Percentiles rank a stretch among this genome's conserved stretches.
phyloP scores from a whole-genome alignment of 2,797 vertebrate species.

The Sciurus carolinensis region DNA sequence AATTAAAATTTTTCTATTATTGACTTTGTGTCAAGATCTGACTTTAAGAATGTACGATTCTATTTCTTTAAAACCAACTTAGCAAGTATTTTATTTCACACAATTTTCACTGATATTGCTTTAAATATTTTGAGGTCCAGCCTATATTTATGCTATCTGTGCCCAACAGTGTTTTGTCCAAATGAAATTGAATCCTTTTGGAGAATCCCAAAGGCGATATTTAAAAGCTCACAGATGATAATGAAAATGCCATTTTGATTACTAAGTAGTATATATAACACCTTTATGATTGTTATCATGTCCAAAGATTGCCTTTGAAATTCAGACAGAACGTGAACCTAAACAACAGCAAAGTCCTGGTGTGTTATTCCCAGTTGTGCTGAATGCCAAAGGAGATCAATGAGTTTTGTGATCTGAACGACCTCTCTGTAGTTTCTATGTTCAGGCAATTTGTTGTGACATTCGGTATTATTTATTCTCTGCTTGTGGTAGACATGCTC shows the following conservation, averaged over 20 bases:
- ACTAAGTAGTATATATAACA: constrained; percentile 46
- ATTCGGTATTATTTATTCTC: constrained; percentile 73
- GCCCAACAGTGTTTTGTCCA: constrained; percentile 53
- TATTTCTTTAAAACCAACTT: neutral
- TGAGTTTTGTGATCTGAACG: constrained; percentile 69
- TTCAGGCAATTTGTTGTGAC: constrained; percentile 68
- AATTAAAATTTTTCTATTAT: neutral
- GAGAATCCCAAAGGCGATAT: constrained; percentile 65
- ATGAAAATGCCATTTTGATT: constrained; percentile 74
- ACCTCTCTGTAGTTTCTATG: constrained; percentile 44
- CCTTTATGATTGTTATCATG: constrained; percentile 52
- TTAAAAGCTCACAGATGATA: constrained; percentile 65
- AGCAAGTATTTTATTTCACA: neutral
- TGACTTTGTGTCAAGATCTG: neutral
- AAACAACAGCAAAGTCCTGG: neutral
- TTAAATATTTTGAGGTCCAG: constrained; percentile 56
- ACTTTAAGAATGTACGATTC: neutral
- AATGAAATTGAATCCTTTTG: constrained; percentile 59
- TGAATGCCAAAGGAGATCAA: constrained; percentile 71
- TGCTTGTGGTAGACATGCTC: neutral
- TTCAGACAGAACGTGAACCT: neutral
- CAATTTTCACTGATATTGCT: neutral
- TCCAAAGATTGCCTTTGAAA: constrained; percentile 67
- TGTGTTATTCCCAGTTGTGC: neutral
- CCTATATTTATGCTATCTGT: constrained; percentile 33